A percentile compares a stretch with the other conserved stretches of the same genome.
phyloP scores from a whole-genome alignment of 35 echinoderm and acorn worm genomes.

The Diadema setosum region DNA sequence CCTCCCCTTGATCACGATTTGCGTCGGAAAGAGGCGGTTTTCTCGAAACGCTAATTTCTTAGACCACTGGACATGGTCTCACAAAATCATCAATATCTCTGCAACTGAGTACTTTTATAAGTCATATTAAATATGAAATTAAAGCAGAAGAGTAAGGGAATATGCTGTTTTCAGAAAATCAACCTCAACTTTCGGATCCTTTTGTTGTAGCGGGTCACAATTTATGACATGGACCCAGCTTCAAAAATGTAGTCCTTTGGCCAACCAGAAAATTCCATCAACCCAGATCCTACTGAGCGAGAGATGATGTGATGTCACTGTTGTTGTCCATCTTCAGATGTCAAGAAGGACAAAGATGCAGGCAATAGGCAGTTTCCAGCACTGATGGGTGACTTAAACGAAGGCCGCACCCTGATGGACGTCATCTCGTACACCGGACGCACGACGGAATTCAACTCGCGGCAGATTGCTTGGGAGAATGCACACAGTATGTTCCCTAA shows the following conservation, averaged over 20 bases:
- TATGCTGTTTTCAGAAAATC: background rate
- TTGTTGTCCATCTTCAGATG: constrained; percentile 63
- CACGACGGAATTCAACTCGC: constrained; percentile 6
- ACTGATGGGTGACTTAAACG: constrained; percentile 20
- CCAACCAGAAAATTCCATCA: background rate
- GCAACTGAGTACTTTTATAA: no score
- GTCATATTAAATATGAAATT: background rate
- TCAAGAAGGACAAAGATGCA: constrained; percentile 8
- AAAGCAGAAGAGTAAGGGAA: background rate
- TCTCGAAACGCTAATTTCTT: no score
- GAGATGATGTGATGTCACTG: background rate
- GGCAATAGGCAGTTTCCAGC: constrained; percentile 33
- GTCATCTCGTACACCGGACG: constrained; percentile 18
- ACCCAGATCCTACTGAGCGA: background rate
- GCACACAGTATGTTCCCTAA: constrained; percentile 67
- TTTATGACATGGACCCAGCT: background rate
- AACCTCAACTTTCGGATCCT: no score
- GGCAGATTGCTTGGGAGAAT: constrained; percentile 1
- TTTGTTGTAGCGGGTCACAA: no score
- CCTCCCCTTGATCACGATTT: no score
- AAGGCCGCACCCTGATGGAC: constrained; percentile 22
- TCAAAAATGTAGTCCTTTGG: background rate
- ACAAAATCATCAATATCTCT: no score
- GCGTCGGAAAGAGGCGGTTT: no score
- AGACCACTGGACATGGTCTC: no score